A percentile compares a stretch with the other conserved stretches of the same genome.
phyloP scores from a whole-genome alignment of 1,140 invertebrate species.

The Cecropterus lyciades region DNA sequence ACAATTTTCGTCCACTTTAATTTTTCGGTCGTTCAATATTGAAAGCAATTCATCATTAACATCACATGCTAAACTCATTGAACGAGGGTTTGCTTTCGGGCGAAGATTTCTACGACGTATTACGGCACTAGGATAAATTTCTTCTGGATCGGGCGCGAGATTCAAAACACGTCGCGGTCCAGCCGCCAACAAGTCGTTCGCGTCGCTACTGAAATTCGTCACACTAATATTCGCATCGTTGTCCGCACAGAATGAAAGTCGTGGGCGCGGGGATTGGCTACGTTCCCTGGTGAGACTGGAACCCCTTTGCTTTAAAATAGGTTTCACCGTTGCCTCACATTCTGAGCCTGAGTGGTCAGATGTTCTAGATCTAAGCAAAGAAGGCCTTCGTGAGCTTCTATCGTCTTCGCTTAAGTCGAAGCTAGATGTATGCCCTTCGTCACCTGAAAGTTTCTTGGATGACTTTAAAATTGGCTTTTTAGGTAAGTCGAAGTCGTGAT shows the following conservation, averaged over 20 bases:
- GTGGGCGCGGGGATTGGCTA: slow-evolving; percentile 83
- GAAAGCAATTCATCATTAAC: slow-evolving; percentile 79
- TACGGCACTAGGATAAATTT: slow-evolving; percentile 73
- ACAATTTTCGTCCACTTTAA: slow-evolving; percentile 79
- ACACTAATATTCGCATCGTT: slow-evolving; percentile 73
- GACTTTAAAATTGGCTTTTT: slow-evolving; percentile 93
- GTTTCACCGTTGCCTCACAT: slow-evolving; percentile 80
- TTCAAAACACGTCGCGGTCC: slow-evolving; percentile 71
- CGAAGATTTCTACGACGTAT: slow-evolving; percentile 79
- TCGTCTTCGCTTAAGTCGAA: slow-evolving; percentile 84
- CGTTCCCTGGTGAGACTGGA: slow-evolving; percentile 84
- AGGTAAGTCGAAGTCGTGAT: slow-evolving; percentile 87
- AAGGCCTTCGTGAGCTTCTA: slow-evolving; percentile 78
- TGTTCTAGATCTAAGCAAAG: slow-evolving; percentile 74
- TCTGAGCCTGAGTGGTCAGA: slow-evolving; percentile 82
- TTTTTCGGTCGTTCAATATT: slow-evolving; percentile 75
- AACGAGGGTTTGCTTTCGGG: slow-evolving; percentile 73
- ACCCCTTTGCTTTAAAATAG: slow-evolving; percentile 85
- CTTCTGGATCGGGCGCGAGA: slow-evolving; percentile 61
- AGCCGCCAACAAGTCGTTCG: slow-evolving; percentile 72
- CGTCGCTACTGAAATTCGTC: slow-evolving; percentile 74
- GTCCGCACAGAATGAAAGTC: slow-evolving; percentile 85
- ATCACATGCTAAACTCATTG: slow-evolving; percentile 78
- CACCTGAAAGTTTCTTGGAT: slow-evolving; percentile 86
- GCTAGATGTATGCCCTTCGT: slow-evolving; percentile 81